These are phyloP conservation scores for Caerostris extrusa DNA, from an alignment of 1,140 invertebrate species.

Conservation along the genomic window DNA sequence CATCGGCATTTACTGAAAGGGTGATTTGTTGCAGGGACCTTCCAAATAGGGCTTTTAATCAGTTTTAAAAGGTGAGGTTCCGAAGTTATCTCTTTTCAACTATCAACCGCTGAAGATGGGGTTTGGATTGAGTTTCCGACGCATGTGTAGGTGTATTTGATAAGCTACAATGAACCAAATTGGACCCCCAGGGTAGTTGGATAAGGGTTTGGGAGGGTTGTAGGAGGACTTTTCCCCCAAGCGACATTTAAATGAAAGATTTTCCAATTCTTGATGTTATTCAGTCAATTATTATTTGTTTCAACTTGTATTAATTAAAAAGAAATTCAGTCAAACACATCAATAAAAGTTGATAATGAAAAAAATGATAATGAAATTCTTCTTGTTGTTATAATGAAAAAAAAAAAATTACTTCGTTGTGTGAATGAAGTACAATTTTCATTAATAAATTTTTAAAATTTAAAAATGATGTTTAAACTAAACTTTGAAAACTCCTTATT, in stretches of 20 bases:
- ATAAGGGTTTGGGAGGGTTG: neutral
- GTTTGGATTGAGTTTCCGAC: neutral
- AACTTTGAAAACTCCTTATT: too few species aligned
- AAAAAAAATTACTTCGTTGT: too few species aligned
- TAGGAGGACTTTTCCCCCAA: neutral
- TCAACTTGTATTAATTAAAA: too few species aligned
- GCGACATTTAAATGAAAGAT: neutral
- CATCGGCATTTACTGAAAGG: slow-evolving; percentile 37
- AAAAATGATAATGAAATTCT: too few species aligned
- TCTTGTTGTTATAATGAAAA: too few species aligned
- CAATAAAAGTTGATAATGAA: too few species aligned
- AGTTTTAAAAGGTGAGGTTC: slow-evolving; percentile 14
- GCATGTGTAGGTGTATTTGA: slow-evolving; percentile 27
- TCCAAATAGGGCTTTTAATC: slow-evolving; percentile 32
- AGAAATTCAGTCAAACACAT: too few species aligned
- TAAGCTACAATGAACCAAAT: slow-evolving; percentile 58
- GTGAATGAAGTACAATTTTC: too few species aligned
- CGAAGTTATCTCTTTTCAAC: slow-evolving; percentile 45
- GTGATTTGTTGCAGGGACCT: slow-evolving; percentile 12
- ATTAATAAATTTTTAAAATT: too few species aligned
- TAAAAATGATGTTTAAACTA: too few species aligned
- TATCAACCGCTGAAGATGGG: slow-evolving; percentile 9
- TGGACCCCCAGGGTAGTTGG: slow-evolving; percentile 51
- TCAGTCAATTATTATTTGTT: too few species aligned
- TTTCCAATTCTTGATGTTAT: too few species aligned